Conservation (phyloP, 2,888 invertebrate species). For the Mythimna lalbum region DNA sequence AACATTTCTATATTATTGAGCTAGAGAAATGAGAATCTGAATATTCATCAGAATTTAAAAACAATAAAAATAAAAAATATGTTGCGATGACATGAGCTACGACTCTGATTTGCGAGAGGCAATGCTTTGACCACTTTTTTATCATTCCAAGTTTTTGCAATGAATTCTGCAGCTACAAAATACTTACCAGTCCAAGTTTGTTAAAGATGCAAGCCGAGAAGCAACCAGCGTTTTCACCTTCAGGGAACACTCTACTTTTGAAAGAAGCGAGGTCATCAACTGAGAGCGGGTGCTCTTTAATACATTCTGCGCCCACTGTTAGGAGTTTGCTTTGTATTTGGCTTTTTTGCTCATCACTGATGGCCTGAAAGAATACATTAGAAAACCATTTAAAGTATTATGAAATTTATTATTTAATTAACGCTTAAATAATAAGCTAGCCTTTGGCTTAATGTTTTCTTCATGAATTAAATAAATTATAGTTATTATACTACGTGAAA, state of each 20-base stretch:
- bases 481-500: too few relatives aligned
- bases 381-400: too few relatives aligned
- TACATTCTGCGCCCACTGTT: constrained; percentile 71
- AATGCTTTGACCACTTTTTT: not conserved
- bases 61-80: too few relatives aligned
- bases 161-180: not conserved
- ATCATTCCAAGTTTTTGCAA: not conserved
- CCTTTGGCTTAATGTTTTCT: too few relatives aligned
- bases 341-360: constrained; percentile 70
- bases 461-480: too few relatives aligned
- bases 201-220: constrained; percentile 78
- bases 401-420: not conserved
- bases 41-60: too few relatives aligned
- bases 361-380: constrained; percentile 43
- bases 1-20: too few relatives aligned
- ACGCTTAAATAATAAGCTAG: too few relatives aligned
- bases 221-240: constrained; percentile 73
- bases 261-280: constrained; percentile 72
- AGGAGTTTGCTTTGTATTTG: constrained; percentile 72
- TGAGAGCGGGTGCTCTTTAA: constrained; percentile 70
- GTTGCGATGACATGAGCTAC: too few relatives aligned
- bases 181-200: constrained; percentile 75
- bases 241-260: constrained; percentile 70
- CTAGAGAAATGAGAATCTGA: too few relatives aligned
- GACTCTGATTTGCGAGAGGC: not conserved